These are phyloP conservation scores for Brachyptera risi DNA, from an alignment of 2,888 invertebrate species.

Conservation along the genomic window DNA sequence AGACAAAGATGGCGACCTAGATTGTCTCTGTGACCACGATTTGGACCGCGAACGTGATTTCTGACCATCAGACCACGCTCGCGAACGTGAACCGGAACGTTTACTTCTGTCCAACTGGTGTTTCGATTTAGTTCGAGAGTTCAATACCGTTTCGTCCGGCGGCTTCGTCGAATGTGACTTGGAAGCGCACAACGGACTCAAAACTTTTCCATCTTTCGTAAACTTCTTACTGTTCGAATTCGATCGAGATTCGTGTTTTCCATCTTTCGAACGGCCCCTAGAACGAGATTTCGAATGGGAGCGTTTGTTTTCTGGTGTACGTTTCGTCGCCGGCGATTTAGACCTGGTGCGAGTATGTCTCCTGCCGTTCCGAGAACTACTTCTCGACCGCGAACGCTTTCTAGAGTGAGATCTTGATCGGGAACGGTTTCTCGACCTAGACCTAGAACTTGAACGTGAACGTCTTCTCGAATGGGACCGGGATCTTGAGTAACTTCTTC, in stretches of 20 bases:
- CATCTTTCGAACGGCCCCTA: neutral
- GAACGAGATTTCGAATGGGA: slow-evolving; percentile 33
- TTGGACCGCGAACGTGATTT: neutral
- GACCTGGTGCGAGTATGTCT: slow-evolving; percentile 34
- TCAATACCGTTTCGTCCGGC: neutral
- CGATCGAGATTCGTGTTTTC: neutral
- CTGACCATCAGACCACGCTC: neutral
- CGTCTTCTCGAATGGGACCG: slow-evolving; percentile 38
- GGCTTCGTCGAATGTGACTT: neutral
- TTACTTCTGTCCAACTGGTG: neutral
- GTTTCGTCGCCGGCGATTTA: slow-evolving; percentile 40
- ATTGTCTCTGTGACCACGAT: neutral
- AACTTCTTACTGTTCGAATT: neutral
- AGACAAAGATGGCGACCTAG: neutral
- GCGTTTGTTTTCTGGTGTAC: neutral
- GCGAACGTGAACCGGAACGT: neutral
- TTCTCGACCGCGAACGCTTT: slow-evolving; percentile 18
- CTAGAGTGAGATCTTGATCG: slow-evolving; percentile 25
- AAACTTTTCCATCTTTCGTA: too few species aligned
- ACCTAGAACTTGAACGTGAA: slow-evolving; percentile 36
- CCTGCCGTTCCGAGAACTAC: slow-evolving; percentile 34
- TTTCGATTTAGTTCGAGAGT: neutral
- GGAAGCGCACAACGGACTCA: neutral
- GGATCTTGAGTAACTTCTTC: slow-evolving; percentile 34
- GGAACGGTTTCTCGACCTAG: slow-evolving; percentile 36